Percentiles rank a stretch among this genome's conserved stretches.
These are phyloP conservation scores for Halcyon malimbica DNA, from an alignment of 2,113 vertebrate species.

Conservation along the genomic window DNA sequence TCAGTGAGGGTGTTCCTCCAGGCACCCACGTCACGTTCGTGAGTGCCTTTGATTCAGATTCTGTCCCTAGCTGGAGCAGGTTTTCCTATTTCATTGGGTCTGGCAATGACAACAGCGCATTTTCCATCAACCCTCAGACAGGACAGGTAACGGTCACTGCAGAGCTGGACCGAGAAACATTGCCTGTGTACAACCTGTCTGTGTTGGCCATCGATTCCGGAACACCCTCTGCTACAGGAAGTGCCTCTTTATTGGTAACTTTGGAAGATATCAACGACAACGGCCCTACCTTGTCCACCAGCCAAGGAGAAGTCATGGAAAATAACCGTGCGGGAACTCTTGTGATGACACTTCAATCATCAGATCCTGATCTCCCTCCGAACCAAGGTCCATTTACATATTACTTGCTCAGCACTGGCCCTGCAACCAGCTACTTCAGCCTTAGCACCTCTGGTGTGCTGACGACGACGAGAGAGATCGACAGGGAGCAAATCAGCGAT, in stretches of 20 bases:
- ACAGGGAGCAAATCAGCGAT: constrained; percentile 92
- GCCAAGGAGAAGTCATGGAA: constrained; percentile 90
- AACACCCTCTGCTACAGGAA: constrained; percentile 88
- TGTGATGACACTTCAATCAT: constrained; percentile 85
- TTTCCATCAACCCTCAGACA: constrained; percentile 92
- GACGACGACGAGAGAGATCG: constrained; percentile 90
- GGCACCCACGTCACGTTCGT: constrained; percentile 94
- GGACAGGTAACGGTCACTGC: constrained; percentile 93
- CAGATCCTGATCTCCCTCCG: constrained; percentile 91
- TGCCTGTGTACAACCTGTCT: constrained; percentile 90
- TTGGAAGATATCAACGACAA: constrained; percentile 98
- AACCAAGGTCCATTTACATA: constrained; percentile 94
- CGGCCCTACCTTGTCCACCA: constrained; percentile 84
- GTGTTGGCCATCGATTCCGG: constrained; percentile 92
- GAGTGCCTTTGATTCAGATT: constrained; percentile 95
- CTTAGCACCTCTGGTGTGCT: constrained; percentile 87
- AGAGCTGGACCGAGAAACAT: constrained; percentile 88
- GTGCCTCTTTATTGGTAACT: constrained; percentile 86
- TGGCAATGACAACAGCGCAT: constrained; percentile 85
- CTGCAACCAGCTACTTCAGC: constrained; percentile 89
- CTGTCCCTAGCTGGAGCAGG: constrained; percentile 95
- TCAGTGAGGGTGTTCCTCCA: constrained; percentile 90
- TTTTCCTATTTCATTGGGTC: constrained; percentile 91
- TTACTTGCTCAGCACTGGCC: constrained; percentile 86
- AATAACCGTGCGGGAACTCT: constrained; percentile 88